Base-by-base conservation (phyloP, 2,113 vertebrate species). In the Procapra przewalskii region DNA sequence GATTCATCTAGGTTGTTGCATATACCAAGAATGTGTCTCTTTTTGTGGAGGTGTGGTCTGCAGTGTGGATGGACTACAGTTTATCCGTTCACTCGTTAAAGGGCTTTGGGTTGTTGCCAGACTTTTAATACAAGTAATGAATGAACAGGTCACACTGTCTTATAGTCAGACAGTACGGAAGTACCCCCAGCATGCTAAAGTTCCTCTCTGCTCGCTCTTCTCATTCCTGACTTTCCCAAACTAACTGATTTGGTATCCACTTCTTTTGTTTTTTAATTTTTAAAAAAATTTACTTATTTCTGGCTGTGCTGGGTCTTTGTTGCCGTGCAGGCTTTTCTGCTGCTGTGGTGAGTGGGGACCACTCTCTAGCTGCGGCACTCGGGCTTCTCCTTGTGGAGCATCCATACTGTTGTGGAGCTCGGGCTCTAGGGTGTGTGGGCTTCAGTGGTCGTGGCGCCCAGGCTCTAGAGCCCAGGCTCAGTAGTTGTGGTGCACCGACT, bases 111-210 rank as follows among this genome's bases (percentile, higher is more conserved):
- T 43, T 40, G 45, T 23, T 48, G 59, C 55, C 15, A 40, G 71
- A 17, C 17, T 59, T 62, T 36, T n/a, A 7, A 7, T 15, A 2
- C 4, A 2, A 31, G 81, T 27, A 40, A 27, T 15, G 1, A 11
- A 2, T 54, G 31, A 19, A 23, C 0, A 7, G 3, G 13, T 57
- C 57, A 11, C 17, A 0, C 0, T 4, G n/a, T 2, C 1, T 19
- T 88, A 19, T 14, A 3, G 48, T 29, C n/a, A 67, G 4, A 23
- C 21, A 4, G 1, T 3, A 21, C 3, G 17, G 85, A 45, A 52
- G 10, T 17, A 1, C 9, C 5, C 25, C 1, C 4, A 11, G 60
- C 27, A 9, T 3, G 7, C 13, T 55, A 0, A 55, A 3, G 25
- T 12, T 59, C n/a, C 25, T 43, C 82, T 90, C 36, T 3, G 36